Percentiles rank a stretch among this genome's conserved stretches.
Evolutionary conservation across 2,888 invertebrate genomes (phyloP).

Genomic region (Epinotia bilunana): DNA sequence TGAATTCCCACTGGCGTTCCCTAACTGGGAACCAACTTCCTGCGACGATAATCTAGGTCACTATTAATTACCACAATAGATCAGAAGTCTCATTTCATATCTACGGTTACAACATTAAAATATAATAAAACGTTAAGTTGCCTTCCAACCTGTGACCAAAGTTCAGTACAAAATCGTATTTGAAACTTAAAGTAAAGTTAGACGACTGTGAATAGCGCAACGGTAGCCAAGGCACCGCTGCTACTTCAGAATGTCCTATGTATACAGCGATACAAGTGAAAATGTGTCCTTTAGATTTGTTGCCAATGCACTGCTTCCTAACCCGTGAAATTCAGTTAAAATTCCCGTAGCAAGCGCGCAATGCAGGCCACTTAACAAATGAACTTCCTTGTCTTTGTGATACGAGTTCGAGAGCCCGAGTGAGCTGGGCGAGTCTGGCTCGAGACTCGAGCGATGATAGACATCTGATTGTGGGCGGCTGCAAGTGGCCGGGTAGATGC

Average conservation of each 20-base stretch:
- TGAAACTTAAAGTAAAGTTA: conserved; percentile 31
- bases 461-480: conserved; percentile 25
- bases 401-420: conserved; percentile 18
- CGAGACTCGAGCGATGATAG: conserved; percentile 23
- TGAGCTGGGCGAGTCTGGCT: conserved; percentile 4
- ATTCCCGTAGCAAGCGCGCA: conserved; percentile 58
- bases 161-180: conserved; percentile 25
- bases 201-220: conserved; percentile 20
- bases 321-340: conserved; percentile 63
- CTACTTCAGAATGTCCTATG: neutral
- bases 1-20: too few species aligned
- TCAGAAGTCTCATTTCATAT: neutral
- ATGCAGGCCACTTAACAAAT: conserved; percentile 63
- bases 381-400: conserved; percentile 60
- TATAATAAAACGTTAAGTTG: neutral
- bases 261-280: neutral
- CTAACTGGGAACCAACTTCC: too few species aligned
- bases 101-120: neutral
- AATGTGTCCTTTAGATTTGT: conserved; percentile 1
- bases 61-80: too few species aligned
- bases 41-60: too few species aligned
- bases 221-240: conserved; percentile 1
- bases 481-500: neutral
- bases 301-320: conserved; percentile 45
- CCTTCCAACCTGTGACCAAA: neutral